These are phyloP conservation scores for Phrynocephalus guinanensis DNA, from an alignment of 2,797 vertebrate genomes.

Conservation along the genomic window DNA sequence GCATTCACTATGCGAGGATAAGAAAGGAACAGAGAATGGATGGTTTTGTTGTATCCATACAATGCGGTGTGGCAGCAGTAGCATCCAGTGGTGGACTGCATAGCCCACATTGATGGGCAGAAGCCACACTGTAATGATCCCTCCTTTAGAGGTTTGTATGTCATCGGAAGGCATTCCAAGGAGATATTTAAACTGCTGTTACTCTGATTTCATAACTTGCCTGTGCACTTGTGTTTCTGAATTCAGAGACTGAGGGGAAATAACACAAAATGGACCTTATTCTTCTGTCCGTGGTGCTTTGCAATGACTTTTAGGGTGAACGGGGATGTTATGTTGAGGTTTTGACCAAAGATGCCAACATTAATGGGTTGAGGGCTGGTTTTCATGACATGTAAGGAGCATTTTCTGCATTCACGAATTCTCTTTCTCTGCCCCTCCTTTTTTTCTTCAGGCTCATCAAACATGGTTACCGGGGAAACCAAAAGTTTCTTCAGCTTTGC, in stretches of 20 bases:
- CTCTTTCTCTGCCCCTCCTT: neutral
- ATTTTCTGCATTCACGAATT: slow-evolving; percentile 14
- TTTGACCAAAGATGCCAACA: neutral
- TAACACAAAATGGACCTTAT: neutral
- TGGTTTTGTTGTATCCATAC: neutral
- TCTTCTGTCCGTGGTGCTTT: neutral
- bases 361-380: neutral
- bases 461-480: slow-evolving; percentile 99
- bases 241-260: neutral
- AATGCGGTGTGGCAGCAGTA: too few relatives aligned
- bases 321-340: neutral
- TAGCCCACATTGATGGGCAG: neutral
- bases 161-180: neutral
- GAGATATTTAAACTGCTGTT: too few relatives aligned
- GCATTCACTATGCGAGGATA: too few relatives aligned
- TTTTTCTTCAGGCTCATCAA: slow-evolving; percentile 92
- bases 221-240: neutral
- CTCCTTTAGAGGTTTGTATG: neutral
- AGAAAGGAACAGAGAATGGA: neutral
- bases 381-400: neutral
- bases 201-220: neutral
- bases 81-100: neutral
- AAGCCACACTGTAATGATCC: neutral
- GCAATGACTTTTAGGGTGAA: neutral
- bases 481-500: slow-evolving; percentile 99